Evolutionary conservation across 2,113 vertebrate species (phyloP).

Genomic region (Balaenoptera acutorostrata): DNA sequence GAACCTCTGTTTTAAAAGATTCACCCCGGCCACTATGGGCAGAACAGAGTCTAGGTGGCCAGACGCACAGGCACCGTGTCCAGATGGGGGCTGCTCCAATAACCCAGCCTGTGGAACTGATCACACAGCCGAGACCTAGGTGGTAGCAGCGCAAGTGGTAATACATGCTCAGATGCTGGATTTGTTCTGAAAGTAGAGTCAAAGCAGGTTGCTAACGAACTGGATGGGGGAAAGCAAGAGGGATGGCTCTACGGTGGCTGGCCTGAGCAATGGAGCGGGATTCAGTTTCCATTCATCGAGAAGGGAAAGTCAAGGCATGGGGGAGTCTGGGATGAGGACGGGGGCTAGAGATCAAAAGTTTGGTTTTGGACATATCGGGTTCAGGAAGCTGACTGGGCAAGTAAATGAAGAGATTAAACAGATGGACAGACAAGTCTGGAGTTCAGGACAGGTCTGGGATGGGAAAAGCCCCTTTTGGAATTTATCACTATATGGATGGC

Average conservation of each 20-base stretch:
- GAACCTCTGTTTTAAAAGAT: not conserved
- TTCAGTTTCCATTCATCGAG: accelerated
- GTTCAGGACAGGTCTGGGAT: not conserved
- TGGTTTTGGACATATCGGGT: not conserved
- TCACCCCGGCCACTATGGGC: accelerated
- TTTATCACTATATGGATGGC: not conserved
- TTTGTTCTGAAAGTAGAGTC: not conserved
- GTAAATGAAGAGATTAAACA: not conserved
- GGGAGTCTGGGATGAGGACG: not conserved
- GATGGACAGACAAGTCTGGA: not conserved
- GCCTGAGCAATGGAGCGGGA: not conserved
- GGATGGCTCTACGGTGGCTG: not conserved
- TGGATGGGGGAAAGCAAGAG: not conserved
- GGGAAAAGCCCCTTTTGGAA: not conserved
- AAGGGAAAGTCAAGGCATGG: not conserved
- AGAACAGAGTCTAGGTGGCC: not conserved
- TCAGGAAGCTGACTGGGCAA: not conserved
- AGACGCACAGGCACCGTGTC: not conserved
- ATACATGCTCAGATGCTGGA: not conserved
- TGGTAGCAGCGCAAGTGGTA: not conserved
- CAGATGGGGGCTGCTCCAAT: not conserved
- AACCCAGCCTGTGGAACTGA: not conserved
- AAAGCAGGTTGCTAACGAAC: too few relatives aligned
- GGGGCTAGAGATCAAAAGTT: not conserved
- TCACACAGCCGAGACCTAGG: not conserved